Conservation (phyloP, 2,797 vertebrate genomes). For the Chromobotia macracanthus region DNA sequence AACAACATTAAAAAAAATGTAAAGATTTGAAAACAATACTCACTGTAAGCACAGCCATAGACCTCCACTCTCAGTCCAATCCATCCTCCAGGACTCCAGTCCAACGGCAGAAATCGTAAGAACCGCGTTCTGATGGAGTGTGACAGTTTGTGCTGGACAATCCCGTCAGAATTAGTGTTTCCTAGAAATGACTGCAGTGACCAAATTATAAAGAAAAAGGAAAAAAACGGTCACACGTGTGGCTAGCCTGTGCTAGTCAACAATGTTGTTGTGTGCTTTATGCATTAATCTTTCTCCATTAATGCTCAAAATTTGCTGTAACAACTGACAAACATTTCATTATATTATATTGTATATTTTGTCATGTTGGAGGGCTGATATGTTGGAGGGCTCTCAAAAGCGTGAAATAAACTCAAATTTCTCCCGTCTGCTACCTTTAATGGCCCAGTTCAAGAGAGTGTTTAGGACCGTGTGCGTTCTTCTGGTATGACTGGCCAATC, state of each 20-base stretch:
- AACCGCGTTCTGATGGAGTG: constrained; percentile 85
- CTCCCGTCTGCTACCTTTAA: background rate
- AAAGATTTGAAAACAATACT: constrained; percentile 69
- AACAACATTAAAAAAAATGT: no score
- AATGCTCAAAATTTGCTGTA: background rate
- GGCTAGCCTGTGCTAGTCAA: background rate
- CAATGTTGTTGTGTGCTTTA: background rate
- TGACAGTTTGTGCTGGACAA: constrained; percentile 88
- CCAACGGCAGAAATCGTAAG: constrained; percentile 85
- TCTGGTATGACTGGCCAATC: background rate
- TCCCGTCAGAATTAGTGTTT: constrained; percentile 88
- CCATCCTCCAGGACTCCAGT: constrained; percentile 84
- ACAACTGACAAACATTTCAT: background rate
- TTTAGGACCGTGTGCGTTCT: background rate
- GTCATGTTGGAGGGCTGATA: background rate
- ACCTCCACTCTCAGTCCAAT: constrained; percentile 90
- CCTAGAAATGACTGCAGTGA: constrained; percentile 84
- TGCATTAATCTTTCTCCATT: background rate
- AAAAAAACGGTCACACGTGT: background rate
- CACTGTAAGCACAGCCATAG: constrained; percentile 92
- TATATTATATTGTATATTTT: background rate
- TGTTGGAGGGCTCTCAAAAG: background rate
- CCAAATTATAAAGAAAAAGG: constrained; percentile 47
- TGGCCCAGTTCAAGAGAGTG: background rate
- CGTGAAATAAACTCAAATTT: background rate